Evolutionary conservation across 2,797 vertebrate species (phyloP).

Genomic region (Glossophaga mutica): DNA sequence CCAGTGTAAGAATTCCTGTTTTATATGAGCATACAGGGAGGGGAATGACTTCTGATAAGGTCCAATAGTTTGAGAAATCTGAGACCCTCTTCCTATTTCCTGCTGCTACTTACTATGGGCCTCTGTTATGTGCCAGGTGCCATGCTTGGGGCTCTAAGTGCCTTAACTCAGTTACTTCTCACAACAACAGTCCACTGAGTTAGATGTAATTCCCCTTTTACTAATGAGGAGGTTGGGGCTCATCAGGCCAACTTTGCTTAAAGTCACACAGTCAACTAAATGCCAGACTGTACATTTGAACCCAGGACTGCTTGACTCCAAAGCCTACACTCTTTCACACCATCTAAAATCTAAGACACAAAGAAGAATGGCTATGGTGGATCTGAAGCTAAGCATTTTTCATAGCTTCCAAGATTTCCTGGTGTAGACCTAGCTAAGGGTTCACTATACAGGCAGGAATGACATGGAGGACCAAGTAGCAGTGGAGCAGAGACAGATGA

Average conservation of each 20-base stretch:
- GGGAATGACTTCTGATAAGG: conserved; percentile 10
- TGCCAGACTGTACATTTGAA: neutral
- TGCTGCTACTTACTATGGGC: neutral
- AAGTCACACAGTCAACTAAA: neutral
- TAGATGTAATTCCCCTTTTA: conserved; percentile 19
- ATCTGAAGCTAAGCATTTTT: neutral
- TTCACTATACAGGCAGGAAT: neutral
- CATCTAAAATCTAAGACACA: neutral
- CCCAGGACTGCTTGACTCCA: neutral
- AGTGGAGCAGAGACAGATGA: neutral
- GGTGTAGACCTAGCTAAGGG: neutral
- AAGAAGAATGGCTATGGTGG: neutral
- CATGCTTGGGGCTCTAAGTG: neutral
- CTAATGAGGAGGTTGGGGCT: neutral
- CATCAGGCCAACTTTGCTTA: neutral
- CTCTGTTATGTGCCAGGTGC: neutral
- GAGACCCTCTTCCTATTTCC: neutral
- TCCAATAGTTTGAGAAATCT: neutral
- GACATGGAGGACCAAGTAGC: neutral
- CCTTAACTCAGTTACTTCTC: neutral
- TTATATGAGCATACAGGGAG: neutral
- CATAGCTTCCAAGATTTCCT: neutral
- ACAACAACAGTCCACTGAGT: neutral
- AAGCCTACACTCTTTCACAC: neutral
- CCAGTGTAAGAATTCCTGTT: conserved; percentile 6